A percentile compares a stretch with the other conserved stretches of the same genome.
Conservation (phyloP, 2,797 vertebrate genomes). For the Carcharodon carcharias region DNA sequence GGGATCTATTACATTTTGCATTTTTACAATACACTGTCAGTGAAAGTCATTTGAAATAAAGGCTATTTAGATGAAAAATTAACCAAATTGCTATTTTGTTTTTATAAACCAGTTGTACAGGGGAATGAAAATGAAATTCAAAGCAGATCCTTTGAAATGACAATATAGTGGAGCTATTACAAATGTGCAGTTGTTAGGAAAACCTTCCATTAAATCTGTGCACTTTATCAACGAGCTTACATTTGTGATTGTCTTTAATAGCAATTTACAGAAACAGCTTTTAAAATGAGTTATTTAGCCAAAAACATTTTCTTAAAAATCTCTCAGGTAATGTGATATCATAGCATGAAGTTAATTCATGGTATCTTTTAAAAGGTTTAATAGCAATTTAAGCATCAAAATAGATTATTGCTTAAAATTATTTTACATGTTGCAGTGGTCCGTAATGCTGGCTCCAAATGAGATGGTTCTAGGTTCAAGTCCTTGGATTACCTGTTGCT, state of each 20-base stretch:
- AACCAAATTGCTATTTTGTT: neutral
- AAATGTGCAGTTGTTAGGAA: neutral
- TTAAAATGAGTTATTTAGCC: neutral
- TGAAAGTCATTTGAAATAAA: neutral
- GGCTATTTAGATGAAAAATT: constrained; percentile 32
- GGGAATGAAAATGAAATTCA: neutral
- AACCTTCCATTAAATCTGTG: neutral
- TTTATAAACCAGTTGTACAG: neutral
- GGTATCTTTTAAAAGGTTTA: neutral
- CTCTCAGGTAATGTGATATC: neutral
- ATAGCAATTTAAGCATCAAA: neutral
- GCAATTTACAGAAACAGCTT: neutral
- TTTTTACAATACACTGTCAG: neutral
- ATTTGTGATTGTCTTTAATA: constrained; percentile 22
- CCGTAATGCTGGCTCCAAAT: neutral
- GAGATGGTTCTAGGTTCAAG: neutral
- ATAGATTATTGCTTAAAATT: constrained; percentile 10
- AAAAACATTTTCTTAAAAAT: neutral
- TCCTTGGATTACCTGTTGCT: neutral
- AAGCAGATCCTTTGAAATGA: neutral
- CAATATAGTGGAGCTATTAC: neutral
- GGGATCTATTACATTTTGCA: constrained; percentile 15
- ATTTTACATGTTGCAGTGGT: neutral
- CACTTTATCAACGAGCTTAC: neutral
- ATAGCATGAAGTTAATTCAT: neutral